phyloP scores from a whole-genome alignment of 2,888 invertebrate genomes.

The Ctena decussata region DNA sequence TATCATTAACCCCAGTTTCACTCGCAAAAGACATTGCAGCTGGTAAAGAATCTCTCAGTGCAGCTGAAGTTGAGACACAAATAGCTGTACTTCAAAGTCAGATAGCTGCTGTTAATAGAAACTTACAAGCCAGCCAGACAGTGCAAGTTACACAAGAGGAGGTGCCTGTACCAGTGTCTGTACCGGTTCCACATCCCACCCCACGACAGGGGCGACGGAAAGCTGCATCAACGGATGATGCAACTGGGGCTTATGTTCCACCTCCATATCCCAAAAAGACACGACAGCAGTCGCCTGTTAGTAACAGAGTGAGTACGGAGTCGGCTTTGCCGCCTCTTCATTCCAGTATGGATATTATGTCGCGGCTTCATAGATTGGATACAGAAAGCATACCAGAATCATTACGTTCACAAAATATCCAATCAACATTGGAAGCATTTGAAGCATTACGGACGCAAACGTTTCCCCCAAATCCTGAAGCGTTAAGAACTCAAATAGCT shows the following conservation, averaged over 20 bases:
- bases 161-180: constrained; percentile 23
- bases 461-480: constrained; percentile 58
- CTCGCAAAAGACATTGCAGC: constrained; percentile 16
- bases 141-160: constrained; percentile 31
- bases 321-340: constrained; percentile 55
- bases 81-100: constrained; percentile 64
- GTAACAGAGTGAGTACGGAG: constrained; percentile 38
- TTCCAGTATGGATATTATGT: constrained; percentile 65
- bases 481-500: constrained; percentile 35
- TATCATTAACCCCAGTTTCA: constrained; percentile 45
- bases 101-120: constrained; percentile 63
- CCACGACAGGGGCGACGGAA: constrained; percentile 40
- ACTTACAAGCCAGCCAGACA: constrained; percentile 49
- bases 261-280: constrained; percentile 64
- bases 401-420: constrained; percentile 63
- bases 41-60: constrained; percentile 59
- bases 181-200: background rate
- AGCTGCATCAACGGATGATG: constrained; percentile 49
- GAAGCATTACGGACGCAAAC: constrained; percentile 66
- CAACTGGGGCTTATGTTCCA: constrained; percentile 45
- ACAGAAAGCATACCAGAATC: constrained; percentile 64
- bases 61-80: constrained; percentile 63
- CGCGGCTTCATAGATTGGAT: constrained; percentile 61
- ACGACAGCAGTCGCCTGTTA: constrained; percentile 61
- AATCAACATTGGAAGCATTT: constrained; percentile 62